Base-by-base conservation (phyloP, 2,113 vertebrate species). In the Tapirus terrestris region DNA sequence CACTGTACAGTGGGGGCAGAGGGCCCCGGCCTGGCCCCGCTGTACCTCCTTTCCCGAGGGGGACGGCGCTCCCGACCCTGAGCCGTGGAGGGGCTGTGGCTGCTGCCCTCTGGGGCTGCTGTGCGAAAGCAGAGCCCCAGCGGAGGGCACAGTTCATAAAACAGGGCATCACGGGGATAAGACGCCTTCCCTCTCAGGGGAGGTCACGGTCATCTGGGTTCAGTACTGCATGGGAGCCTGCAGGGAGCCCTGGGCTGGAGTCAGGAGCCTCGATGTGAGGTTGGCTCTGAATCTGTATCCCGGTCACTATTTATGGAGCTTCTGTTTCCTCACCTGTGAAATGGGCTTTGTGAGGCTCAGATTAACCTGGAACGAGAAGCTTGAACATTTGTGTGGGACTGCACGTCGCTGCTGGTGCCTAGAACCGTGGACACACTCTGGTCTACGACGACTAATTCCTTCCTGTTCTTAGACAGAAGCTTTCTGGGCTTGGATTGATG, bases 361-460 rank as follows among this genome's bases (percentile, higher is more conserved):
- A 4, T 58, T 20, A 48, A 10, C 1, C 56, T 27, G 21, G 8
- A 12, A 0, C 45, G 39, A 51, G 8, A 61, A 61, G 53, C 9
- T 29, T 21, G 11, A 48, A 18, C 39, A 2, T 53, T n/a, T 5
- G 12, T 17, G 14, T 33, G 43, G 73, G 53, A 23, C 12, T 13
- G 8, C 4, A n/a, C 72, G 1, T 72, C 16, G 4, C 82, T 9
- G 67, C n/a, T 2, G 31, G 18, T 20, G 31, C n/a, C 51, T 29
- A 23, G 33, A 27, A 31, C n/a, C 14, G 0, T 2, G 6, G 48
- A 1, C 2, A 0, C 8, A 0, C 11, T 1, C 23, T 58, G 17
- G 39, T 48, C 63, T 29, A 1, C 33, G 6, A 75, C 39, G 36
- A 36, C 3, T 31, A 14, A 0, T 3, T 4, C n/a, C 84, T 31